Percentiles rank a stretch among this genome's conserved stretches.
Evolutionary conservation across 1,140 invertebrate species (phyloP).

Genomic region (Limonius californicus): DNA sequence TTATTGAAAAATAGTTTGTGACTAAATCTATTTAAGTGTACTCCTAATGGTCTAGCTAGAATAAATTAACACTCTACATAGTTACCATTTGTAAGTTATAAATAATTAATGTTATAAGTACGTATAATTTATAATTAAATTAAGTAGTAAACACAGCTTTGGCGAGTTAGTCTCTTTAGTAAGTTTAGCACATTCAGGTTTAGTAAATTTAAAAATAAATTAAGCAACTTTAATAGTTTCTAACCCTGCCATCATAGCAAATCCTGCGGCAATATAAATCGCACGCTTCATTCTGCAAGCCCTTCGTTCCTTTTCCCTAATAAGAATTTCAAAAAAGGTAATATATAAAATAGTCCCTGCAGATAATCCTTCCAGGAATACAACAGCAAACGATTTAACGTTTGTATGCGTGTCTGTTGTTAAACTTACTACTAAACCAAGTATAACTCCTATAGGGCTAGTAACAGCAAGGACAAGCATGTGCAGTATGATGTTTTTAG

Average conservation of each 20-base stretch:
- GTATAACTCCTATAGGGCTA: slow-evolving; percentile 64
- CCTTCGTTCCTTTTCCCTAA: slow-evolving; percentile 43
- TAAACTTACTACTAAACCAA: slow-evolving; percentile 51
- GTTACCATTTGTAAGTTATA: too few relatives aligned
- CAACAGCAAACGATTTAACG: slow-evolving; percentile 38
- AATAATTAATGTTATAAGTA: too few relatives aligned
- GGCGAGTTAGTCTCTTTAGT: too few relatives aligned
- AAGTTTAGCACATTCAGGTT: too few relatives aligned
- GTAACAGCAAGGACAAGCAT: slow-evolving; percentile 62
- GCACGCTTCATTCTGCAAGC: slow-evolving; percentile 36
- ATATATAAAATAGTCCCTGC: slow-evolving; percentile 46
- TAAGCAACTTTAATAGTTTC: too few relatives aligned
- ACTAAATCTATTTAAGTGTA: too few relatives aligned
- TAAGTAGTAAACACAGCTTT: too few relatives aligned
- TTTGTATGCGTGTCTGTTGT: slow-evolving; percentile 35
- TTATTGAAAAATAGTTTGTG: too few relatives aligned
- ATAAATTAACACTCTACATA: too few relatives aligned
- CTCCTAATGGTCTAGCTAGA: too few relatives aligned
- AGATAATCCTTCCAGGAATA: slow-evolving; percentile 43
- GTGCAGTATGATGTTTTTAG: slow-evolving; percentile 56
- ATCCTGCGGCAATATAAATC: slow-evolving; percentile 41
- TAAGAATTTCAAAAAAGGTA: slow-evolving; percentile 47
- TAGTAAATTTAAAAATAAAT: too few relatives aligned
- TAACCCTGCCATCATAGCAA: slow-evolving; percentile 43
- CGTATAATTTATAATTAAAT: too few relatives aligned